Base-by-base conservation (phyloP, 1,140 invertebrate genomes). In the Euglossa dilemma region DNA sequence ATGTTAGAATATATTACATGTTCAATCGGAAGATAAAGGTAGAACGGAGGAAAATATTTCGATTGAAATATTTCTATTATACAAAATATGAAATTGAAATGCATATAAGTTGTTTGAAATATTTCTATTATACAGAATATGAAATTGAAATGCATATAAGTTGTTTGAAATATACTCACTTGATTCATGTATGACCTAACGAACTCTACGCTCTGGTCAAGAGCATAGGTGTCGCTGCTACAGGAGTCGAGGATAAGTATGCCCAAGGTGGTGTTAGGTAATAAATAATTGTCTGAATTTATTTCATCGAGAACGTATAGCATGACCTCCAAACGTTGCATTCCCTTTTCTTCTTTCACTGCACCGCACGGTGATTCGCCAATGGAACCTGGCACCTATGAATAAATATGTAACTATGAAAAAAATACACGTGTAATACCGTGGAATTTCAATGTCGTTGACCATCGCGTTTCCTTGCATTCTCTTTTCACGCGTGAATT, bases 201-300 rank as follows among this genome's bases (percentile, higher is more conserved):
- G 90, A 97, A 97, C 91, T 97, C 96, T 95, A 97, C 96, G 80
- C 96, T 96, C 89, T 97, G 96, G 89, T 97, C 97, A 45, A 97
- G 93, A 6, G 97, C 97, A 90, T 97, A 97, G 0, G 96, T 97
- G 84, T 97, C 97, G 85, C 96, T 96, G 85, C 96, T 96, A 91
- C 97, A 97, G 0, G 97, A 97, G 91, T 97, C 97, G 71, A 97
- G 93, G 64, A 97, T 96, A 69, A 96, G 94, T 6, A 96, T 95
- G 3, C 97, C 97, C 16, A 97, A 92, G 14, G 93, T 95, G 20
- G 97, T 94, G 67, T 96, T 96, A 6, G 96, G 96, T 63, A 96
- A 92, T 56, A 96, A 91, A 67, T 95, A 88, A 5, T 91, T 85
- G 86, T 96, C 95, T 0, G 90, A 89, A 93, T 97, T 97, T 88